Base-by-base conservation (phyloP, 2,113 vertebrate genomes). In the Origma solitaria region DNA sequence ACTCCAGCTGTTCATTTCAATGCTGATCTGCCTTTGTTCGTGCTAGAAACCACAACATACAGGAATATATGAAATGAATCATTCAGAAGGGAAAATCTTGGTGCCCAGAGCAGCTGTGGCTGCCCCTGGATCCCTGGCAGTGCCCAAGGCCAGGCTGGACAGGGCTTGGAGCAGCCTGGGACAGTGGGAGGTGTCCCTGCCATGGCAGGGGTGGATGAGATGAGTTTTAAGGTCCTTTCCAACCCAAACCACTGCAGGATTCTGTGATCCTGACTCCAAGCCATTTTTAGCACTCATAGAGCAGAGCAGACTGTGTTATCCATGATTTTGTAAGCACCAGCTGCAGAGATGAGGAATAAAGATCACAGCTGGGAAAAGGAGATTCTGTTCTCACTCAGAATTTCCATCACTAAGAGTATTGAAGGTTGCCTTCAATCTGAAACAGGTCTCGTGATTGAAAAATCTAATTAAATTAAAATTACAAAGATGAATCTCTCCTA, bases 41-140 rank as follows among this genome's bases (percentile, higher is more conserved):
- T 1, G 8, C 35, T 9, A 72, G 31, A 40, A 75, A n/a, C n/a
- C 68, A 65, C 9, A 51, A 53, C 86, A 53, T 4, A n/a, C 0
- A 35, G 40, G 15, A 35, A 42, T 5, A 37, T 4, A 37, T 15
- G 5, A 88, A 44, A 68, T 1, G 1, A 80, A 37, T 30, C 0
- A 1, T 19, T 76, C 50, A 53, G 69, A 66, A 82, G 17, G 8
- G 8, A 78, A 38, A 70, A 50, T 20, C 38, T 61, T 30, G 45
- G 15, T 20, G 13, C n/a, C 45, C 60, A 45, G 23, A 68, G 61
- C 1, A 51, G 30, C 45, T 24, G 15, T 0, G 44, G 44, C 53
- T 44, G 53, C 19, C 23, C 13, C 51, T 42, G 51, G 21, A 68
- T 53, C 60, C 45, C 60, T 75, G 45, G 20, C 0, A 75, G 10